Percentiles rank a stretch among this genome's conserved stretches.
Evolutionary conservation across 2,888 invertebrate genomes (phyloP).

Genomic region (Limenitis camilla): DNA sequence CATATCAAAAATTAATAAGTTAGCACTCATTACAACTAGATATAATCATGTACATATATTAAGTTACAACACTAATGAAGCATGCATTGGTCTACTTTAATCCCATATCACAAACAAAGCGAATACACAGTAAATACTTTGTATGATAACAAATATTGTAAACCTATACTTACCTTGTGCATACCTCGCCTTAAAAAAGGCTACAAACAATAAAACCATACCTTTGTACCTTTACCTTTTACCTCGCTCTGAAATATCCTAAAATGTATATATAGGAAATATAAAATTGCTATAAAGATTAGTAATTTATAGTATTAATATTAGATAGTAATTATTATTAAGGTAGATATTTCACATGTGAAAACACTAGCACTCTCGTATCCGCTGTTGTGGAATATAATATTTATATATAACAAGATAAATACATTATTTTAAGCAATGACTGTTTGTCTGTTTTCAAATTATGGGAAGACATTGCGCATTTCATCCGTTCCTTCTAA

Average conservation of each 20-base stretch:
- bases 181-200: conserved; percentile 64
- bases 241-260: conserved; percentile 65
- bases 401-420: conserved; percentile 63
- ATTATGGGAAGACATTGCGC: conserved; percentile 76
- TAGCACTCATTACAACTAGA: conserved; percentile 38
- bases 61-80: conserved; percentile 26
- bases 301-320: conserved; percentile 71
- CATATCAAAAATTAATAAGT: conserved; percentile 42
- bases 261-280: conserved; percentile 53
- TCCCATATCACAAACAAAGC: conserved; percentile 58
- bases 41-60: not conserved
- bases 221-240: conserved; percentile 58
- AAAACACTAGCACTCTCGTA: conserved; percentile 74
- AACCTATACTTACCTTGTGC: conserved; percentile 54
- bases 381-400: conserved; percentile 66
- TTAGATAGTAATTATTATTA: conserved; percentile 58
- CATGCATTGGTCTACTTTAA: conserved; percentile 53
- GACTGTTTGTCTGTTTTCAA: conserved; percentile 63
- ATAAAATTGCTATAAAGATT: conserved; percentile 57
- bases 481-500: conserved; percentile 74
- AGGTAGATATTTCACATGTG: conserved; percentile 72
- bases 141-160: conserved; percentile 5
- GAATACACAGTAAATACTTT: conserved; percentile 29
- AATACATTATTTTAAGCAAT: conserved; percentile 70
- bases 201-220: conserved; percentile 51